Conservation (phyloP, 2,113 vertebrate species). For the Lophius piscatorius region DNA sequence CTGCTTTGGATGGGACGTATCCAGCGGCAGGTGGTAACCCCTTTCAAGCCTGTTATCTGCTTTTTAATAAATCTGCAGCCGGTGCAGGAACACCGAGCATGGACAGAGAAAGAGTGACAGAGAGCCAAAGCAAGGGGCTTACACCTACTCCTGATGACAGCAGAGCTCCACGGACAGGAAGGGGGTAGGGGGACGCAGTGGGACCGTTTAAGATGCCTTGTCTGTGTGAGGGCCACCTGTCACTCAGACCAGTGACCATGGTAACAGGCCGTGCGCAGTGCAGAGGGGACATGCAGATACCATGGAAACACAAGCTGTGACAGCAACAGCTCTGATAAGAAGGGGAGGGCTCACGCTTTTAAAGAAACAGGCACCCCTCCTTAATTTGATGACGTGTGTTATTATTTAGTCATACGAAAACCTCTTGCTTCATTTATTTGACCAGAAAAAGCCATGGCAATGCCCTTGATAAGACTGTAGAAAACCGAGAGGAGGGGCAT, state of each 20-base stretch:
- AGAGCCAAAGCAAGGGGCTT: constrained; percentile 25
- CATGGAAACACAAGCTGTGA: constrained; percentile 79
- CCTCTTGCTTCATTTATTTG: constrained; percentile 64
- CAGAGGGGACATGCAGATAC: constrained; percentile 63
- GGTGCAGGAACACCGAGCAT: constrained; percentile 19
- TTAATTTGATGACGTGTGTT: constrained; percentile 61
- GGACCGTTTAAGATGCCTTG: constrained; percentile 63
- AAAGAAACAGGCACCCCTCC: constrained; percentile 64
- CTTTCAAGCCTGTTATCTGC: constrained; percentile 56
- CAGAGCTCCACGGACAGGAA: constrained; percentile 11
- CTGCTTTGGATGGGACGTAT: constrained; percentile 32
- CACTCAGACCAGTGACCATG: constrained; percentile 75
- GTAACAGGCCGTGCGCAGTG: constrained; percentile 74
- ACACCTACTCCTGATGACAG: constrained; percentile 31
- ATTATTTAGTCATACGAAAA: constrained; percentile 62
- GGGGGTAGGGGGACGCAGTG: constrained; percentile 1
- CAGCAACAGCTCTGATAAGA: constrained; percentile 59
- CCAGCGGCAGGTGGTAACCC: constrained; percentile 53
- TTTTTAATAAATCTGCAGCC: constrained; percentile 58
- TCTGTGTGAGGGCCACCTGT: constrained; percentile 71
- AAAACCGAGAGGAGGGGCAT: constrained; percentile 50
- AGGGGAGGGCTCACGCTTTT: constrained; percentile 54
- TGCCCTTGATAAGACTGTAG: constrained; percentile 67
- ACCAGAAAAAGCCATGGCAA: constrained; percentile 46
- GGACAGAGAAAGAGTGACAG: constrained; percentile 50